Evolutionary conservation across 2,888 invertebrate species (phyloP), one percentile per base, ranked within the genome.

Genomic region (Phaonia tiefii): DNA sequence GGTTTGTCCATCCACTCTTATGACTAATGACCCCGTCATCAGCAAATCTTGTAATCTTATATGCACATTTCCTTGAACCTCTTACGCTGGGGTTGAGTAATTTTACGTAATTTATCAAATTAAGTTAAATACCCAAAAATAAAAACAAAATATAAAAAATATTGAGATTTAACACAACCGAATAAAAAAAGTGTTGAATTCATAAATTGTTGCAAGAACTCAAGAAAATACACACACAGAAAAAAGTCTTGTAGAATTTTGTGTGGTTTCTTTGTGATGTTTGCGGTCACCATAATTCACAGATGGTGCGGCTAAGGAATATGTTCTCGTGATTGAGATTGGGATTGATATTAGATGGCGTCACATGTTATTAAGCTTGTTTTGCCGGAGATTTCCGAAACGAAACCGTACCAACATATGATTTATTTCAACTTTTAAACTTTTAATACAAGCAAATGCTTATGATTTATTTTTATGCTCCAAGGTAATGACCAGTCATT

Each of bases 71-170:
- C 74, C 70, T 77, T 74, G 67, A 77, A 54, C 54, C 54, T 22
- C 3, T 54, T 42, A n/a, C 39, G 1, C 15, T 54, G 22, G 2
- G 17, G 13, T 11, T 60, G 26, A 69, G 49, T 60, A 42, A 42
- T 71, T 67, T 49, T 17, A 44, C 46, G 11, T 65, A 46, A 78
- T 81, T 81, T 78, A 72, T 78, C 67, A 75, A 75, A 78, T 69
- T 69, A 56, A 39, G 60, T 58, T 60, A 49, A 22, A 63, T 39
- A 8, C 0, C 72, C 25, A 70, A 80, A 37, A 37, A 58, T 31
- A 17, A 2, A 63, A n/a, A 65, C 69, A n/a, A 69, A 69, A 56
- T n/a, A 69, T 39, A 39, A 39, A 7, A 37, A 63, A 63, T 8
- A 8, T 8, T 31, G 4, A 31, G 31, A 31, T 31, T 5, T 31